Evolutionary conservation across 1,140 invertebrate genomes (phyloP).

Genomic region (Dreissena polymorpha): DNA sequence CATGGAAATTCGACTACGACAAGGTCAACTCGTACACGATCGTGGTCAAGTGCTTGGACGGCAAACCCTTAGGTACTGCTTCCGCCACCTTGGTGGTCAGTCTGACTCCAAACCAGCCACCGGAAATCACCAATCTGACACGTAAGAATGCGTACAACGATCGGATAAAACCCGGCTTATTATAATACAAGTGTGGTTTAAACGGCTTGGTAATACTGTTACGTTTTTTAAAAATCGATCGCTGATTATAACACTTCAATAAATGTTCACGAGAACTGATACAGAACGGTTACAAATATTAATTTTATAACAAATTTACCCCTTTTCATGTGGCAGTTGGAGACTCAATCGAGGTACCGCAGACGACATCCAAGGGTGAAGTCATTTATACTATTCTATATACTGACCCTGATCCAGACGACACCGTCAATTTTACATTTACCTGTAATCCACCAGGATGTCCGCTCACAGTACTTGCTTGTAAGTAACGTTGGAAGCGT

Average conservation of each 20-base stretch:
- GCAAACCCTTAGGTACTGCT: background rate
- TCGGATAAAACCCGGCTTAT: too few relatives aligned
- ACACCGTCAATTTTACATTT: background rate
- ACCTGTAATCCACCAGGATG: background rate
- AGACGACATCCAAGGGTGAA: background rate
- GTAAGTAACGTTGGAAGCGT: background rate
- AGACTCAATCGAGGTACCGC: background rate
- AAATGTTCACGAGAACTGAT: too few relatives aligned
- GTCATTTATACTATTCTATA: background rate
- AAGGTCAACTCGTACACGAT: background rate
- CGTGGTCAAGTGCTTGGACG: background rate
- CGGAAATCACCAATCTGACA: background rate
- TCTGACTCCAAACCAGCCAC: background rate
- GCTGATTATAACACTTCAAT: too few relatives aligned
- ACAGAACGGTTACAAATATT: too few relatives aligned
- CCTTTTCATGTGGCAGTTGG: background rate
- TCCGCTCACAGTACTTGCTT: conserved; percentile 4
- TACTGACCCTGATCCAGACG: background rate
- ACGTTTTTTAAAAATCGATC: too few relatives aligned
- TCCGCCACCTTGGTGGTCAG: background rate
- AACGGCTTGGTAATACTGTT: too few relatives aligned
- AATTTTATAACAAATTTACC: too few relatives aligned
- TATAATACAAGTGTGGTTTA: too few relatives aligned
- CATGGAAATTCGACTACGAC: background rate
- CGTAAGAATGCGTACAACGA: background rate